These are phyloP conservation scores for Ochotona curzoniae DNA, from an alignment of 2,113 vertebrate genomes.

Conservation along the genomic window DNA sequence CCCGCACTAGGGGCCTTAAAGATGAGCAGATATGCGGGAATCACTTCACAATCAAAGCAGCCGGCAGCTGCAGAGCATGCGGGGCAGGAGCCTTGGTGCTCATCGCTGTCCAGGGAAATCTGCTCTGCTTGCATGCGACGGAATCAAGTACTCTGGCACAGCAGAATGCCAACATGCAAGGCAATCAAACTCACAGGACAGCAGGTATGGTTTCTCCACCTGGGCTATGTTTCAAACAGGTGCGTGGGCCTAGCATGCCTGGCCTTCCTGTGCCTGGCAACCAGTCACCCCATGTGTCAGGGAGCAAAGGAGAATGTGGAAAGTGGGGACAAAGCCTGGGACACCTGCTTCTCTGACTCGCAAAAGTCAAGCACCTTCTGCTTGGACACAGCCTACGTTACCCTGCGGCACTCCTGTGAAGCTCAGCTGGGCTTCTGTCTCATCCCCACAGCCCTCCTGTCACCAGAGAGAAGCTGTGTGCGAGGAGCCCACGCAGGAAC, in stretches of 20 bases:
- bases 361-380: too few species aligned
- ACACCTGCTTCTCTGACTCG: not conserved
- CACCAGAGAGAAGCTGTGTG: not conserved
- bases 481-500: too few species aligned
- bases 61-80: not conserved
- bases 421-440: not conserved
- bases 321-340: not conserved
- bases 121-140: not conserved
- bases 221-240: too few species aligned
- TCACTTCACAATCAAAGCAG: not conserved
- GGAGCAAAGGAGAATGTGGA: not conserved
- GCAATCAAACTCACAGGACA: not conserved
- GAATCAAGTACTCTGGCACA: too few species aligned
- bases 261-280: not conserved
- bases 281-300: too few species aligned
- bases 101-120: not conserved
- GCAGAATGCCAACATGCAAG: not conserved
- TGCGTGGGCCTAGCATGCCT: too few species aligned
- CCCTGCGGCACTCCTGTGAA: not conserved
- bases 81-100: not conserved
- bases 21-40: not conserved
- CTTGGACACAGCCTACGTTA: too few species aligned
- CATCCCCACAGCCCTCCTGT: not conserved
- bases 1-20: not conserved
- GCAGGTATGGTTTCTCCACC: too few species aligned